A percentile compares a stretch with the other conserved stretches of the same genome.
Conservation (phyloP, 2,797 vertebrate genomes). For the Lutjanus argentimaculatus region DNA sequence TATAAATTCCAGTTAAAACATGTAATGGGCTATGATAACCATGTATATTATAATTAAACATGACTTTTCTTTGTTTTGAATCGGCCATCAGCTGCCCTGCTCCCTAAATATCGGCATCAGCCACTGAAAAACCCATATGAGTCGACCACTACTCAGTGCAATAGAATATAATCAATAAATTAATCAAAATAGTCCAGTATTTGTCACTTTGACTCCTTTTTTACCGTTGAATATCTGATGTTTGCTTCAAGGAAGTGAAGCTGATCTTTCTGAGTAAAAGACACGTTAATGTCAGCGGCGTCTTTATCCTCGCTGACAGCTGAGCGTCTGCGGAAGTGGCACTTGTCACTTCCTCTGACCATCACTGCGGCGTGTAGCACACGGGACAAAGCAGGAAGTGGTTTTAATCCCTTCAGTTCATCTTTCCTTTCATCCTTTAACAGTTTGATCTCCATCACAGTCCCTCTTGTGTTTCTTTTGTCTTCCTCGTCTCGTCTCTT, state of each 20-base stretch:
- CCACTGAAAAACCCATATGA: too few species aligned
- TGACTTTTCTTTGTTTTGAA: too few species aligned
- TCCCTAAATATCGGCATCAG: too few species aligned
- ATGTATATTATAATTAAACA: too few species aligned
- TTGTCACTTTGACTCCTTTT: not conserved
- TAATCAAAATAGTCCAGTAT: too few species aligned
- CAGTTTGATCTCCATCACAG: not conserved
- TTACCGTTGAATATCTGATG: not conserved
- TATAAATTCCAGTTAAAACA: too few species aligned
- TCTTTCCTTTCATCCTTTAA: not conserved
- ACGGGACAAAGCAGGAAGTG: not conserved
- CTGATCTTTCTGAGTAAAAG: not conserved
- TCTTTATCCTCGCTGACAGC: conserved; percentile 41
- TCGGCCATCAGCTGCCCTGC: too few species aligned
- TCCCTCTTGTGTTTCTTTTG: not conserved
- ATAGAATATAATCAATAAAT: too few species aligned
- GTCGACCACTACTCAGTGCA: too few species aligned
- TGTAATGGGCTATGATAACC: too few species aligned
- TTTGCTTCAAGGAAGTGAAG: not conserved
- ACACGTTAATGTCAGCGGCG: not conserved
- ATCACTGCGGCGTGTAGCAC: conserved; percentile 19
- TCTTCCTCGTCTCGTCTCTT: conserved; percentile 2
- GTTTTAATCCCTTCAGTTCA: conserved; percentile 4
- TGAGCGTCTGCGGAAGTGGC: conserved; percentile 15
- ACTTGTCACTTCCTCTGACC: conserved; percentile 47